Conservation (phyloP, 2,113 vertebrate genomes). For the Cheirogaleus medius region DNA sequence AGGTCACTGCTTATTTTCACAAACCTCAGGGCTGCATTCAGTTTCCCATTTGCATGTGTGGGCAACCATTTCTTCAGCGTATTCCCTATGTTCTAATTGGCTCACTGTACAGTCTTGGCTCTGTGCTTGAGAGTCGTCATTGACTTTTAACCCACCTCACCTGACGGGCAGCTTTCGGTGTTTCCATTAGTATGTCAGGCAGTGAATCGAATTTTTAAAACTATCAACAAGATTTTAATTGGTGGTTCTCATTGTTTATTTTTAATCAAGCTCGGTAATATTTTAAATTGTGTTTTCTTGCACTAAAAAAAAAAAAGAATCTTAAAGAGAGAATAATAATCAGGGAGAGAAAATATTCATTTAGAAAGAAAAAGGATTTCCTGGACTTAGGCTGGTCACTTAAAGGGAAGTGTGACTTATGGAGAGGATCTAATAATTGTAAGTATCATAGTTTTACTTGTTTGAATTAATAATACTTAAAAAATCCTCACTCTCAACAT, state of each 20-base stretch:
- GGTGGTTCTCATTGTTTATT: background rate
- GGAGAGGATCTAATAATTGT: background rate
- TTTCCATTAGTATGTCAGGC: background rate
- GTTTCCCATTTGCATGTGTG: constrained; percentile 47
- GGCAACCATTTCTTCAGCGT: constrained; percentile 40
- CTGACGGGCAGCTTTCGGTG: constrained; percentile 32
- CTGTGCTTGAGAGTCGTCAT: background rate
- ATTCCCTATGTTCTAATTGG: constrained; percentile 55
- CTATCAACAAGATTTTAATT: background rate
- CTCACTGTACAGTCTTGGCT: constrained; percentile 57
- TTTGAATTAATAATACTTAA: background rate
- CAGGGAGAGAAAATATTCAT: background rate
- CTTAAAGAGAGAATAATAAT: background rate
- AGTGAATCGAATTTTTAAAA: background rate
- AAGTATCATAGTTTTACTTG: constrained; percentile 22
- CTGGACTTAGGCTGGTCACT: background rate
- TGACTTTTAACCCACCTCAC: constrained; percentile 65
- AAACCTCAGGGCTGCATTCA: background rate
- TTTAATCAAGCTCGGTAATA: background rate
- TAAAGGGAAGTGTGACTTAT: background rate
- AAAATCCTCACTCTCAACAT: background rate
- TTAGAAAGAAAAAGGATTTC: background rate
- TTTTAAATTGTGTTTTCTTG: background rate
- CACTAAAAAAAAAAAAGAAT: background rate
- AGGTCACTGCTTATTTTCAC: background rate